Evolutionary conservation across 2,888 invertebrate species (phyloP), one percentile per base, ranked within the genome.

Genomic region (Volucella inflata): DNA sequence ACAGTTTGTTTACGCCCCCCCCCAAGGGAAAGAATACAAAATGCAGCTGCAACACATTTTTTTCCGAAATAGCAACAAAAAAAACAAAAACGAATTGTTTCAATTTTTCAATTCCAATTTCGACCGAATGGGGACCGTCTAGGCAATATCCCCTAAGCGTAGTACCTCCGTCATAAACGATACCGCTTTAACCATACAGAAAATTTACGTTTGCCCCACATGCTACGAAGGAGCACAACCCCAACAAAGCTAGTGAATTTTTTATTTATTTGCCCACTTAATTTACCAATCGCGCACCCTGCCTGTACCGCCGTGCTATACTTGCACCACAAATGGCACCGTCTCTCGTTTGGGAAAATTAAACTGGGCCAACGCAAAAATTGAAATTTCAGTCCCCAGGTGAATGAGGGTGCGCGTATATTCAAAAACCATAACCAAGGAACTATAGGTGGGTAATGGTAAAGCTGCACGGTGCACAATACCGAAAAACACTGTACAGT

Each of bases 361-460:
- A 80, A 60, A 76, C 55, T 55, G 42, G 57, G 70, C 74, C 55
- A 64, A 70, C 51, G 53, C 38, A 55, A 62, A 76, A 80, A 80
- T 85, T 80, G 80, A 85, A 85, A 85, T 67, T 80, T 80, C 46
- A 55, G 62, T 72, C 72, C 77, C 65, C 80, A 85, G 84, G 80
- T 84, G 84, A 75, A 12, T 60, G 68, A 64, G 6, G 30, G 30
- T 6, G 30, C 30, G 60, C 60, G 57, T 59, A 36, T 46, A 84
- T 84, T 81, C 38, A 14, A 55, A 16, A 21, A 44, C 65, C 53
- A 72, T 72, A 62, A 79, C 30, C 30, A 80, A 10, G 44, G n/a
- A 68, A 48, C 14, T 57, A n/a, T n/a, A n/a, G n/a, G n/a, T n/a
- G 76, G 77, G 62, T 68, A 67, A 60, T 74, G 44, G 60, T 55